phyloP scores from a whole-genome alignment of 2,888 invertebrate genomes.

The Agelastica alni region DNA sequence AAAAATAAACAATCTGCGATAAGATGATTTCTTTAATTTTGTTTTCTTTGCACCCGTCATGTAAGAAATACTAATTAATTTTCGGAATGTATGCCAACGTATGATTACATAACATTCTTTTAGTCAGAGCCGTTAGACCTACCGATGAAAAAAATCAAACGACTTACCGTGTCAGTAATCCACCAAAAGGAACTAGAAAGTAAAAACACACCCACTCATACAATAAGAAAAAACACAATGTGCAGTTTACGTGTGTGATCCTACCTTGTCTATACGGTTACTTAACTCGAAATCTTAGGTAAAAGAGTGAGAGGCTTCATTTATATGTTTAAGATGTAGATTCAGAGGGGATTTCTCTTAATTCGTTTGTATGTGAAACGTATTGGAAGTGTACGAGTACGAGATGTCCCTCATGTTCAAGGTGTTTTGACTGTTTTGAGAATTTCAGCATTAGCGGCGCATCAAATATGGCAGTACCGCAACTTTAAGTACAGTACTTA shows the following conservation, averaged over 20 bases:
- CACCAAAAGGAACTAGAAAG: slow-evolving; percentile 36
- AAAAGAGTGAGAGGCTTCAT: slow-evolving; percentile 41
- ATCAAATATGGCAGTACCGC: too few relatives aligned
- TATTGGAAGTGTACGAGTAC: background rate
- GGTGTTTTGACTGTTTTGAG: background rate
- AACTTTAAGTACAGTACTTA: too few relatives aligned
- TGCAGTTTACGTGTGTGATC: slow-evolving; percentile 27
- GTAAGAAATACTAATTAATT: background rate
- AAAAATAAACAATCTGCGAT: too few relatives aligned
- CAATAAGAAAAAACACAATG: slow-evolving; percentile 30
- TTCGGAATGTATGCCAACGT: background rate
- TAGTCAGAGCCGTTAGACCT: too few relatives aligned
- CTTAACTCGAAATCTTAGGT: slow-evolving; percentile 40
- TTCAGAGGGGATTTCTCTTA: slow-evolving; percentile 31
- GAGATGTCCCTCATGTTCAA: slow-evolving; percentile 3
- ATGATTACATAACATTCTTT: background rate
- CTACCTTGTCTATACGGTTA: slow-evolving; percentile 40
- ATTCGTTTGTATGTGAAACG: slow-evolving; percentile 7
- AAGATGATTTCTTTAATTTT: too few relatives aligned
- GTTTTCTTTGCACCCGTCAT: too few relatives aligned
- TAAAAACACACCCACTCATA: slow-evolving; percentile 40
- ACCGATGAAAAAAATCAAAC: slow-evolving; percentile 8
- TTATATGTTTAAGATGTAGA: slow-evolving; percentile 35
- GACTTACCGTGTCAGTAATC: slow-evolving; percentile 37
- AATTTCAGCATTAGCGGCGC: background rate